Conservation (phyloP, 2,888 invertebrate genomes). For the Chelonus formosanus region DNA sequence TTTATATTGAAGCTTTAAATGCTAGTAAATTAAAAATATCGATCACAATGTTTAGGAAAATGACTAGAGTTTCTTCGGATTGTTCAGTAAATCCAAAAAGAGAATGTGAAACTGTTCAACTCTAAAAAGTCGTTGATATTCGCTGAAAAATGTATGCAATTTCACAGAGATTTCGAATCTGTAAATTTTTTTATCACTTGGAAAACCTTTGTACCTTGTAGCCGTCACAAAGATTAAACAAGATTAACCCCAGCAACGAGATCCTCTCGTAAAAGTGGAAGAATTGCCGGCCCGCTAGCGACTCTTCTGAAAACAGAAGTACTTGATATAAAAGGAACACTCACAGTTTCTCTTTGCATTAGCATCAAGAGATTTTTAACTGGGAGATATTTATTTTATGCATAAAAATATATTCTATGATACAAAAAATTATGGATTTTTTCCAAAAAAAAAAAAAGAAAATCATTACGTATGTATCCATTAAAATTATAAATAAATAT, state of each 20-base stretch:
- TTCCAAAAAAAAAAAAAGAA: too few relatives aligned
- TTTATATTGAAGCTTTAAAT: conserved; percentile 24
- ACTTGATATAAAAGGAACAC: not conserved
- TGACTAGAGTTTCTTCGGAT: conserved; percentile 8
- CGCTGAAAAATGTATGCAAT: too few relatives aligned
- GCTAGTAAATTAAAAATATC: not conserved
- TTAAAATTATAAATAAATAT: too few relatives aligned
- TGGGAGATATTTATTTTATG: too few relatives aligned
- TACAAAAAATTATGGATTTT: too few relatives aligned
- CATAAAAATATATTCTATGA: too few relatives aligned
- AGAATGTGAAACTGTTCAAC: conserved; percentile 15
- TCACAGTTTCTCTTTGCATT: conserved; percentile 2
- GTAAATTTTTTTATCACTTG: conserved; percentile 34
- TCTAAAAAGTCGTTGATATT: not conserved
- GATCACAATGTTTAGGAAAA: not conserved
- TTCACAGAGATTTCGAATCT: not conserved
- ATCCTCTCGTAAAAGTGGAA: conserved; percentile 74
- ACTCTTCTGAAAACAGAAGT: conserved; percentile 69
- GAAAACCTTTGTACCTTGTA: conserved; percentile 51
- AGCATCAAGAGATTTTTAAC: not conserved
- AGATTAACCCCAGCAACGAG: conserved; percentile 73
- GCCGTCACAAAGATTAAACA: conserved; percentile 62
- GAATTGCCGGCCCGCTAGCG: conserved; percentile 70
- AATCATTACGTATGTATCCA: not conserved
- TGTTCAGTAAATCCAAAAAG: not conserved